phyloP scores from a whole-genome alignment of 2,888 invertebrate species.

The Siphlonurus alternatus region DNA sequence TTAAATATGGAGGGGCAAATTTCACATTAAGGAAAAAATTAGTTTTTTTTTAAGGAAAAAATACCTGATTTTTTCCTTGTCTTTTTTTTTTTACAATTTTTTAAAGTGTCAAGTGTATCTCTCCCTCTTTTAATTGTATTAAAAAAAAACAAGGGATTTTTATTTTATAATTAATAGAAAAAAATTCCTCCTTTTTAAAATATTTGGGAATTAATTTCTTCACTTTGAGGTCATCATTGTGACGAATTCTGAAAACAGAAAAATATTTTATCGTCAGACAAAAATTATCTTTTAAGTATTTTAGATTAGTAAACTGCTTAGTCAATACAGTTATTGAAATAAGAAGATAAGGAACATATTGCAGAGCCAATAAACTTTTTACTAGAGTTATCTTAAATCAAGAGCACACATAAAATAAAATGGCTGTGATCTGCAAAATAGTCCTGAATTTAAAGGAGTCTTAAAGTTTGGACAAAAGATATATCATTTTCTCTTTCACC shows the following conservation, averaged over 20 bases:
- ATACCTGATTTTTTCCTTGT: background rate
- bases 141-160: background rate
- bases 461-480: no score
- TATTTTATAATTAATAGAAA: no score
- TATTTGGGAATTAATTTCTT: conserved; percentile 23
- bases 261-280: background rate
- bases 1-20: background rate
- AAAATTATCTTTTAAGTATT: background rate
- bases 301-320: no score
- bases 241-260: conserved; percentile 75
- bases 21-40: background rate
- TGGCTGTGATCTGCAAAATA: no score
- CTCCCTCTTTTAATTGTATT: background rate
- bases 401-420: no score
- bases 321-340: no score
- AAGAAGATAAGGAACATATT: no score
- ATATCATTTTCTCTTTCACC: no score
- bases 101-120: background rate
- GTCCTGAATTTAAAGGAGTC: no score
- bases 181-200: background rate
- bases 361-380: no score
- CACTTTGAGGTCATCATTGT: conserved; percentile 99
- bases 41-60: background rate
- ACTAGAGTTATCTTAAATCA: no score
- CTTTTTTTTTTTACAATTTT: background rate